Evolutionary conservation across 2,797 vertebrate species (phyloP).

Genomic region (Schizopygopsis pylzovi): DNA sequence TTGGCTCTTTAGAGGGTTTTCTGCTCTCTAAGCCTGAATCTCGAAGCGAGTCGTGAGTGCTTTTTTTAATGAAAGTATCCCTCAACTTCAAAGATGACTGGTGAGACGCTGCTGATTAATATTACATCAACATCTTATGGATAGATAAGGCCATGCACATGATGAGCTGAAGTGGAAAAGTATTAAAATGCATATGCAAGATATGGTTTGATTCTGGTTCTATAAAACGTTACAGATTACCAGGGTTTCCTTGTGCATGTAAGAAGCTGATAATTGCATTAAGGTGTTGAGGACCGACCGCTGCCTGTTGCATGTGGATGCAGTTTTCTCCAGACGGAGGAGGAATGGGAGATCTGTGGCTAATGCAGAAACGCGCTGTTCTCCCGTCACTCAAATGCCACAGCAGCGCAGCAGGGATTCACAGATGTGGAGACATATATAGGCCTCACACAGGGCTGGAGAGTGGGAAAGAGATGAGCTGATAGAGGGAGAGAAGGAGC

Average conservation of each 20-base stretch:
- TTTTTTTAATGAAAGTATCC: slow-evolving; percentile 11
- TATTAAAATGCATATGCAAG: neutral
- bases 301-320: slow-evolving; percentile 8
- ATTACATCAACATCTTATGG: neutral
- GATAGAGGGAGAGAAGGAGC: neutral
- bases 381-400: slow-evolving; percentile 37
- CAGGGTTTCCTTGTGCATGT: neutral
- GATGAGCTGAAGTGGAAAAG: neutral
- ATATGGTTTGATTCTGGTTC: neutral
- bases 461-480: slow-evolving; percentile 22
- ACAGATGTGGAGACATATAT: slow-evolving; percentile 14
- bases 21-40: slow-evolving; percentile 1
- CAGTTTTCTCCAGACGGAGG: neutral
- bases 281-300: slow-evolving; percentile 3
- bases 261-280: neutral
- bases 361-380: slow-evolving; percentile 31
- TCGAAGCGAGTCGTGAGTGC: neutral
- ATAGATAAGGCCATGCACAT: neutral
- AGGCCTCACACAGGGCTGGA: slow-evolving; percentile 17
- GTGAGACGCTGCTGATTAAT: slow-evolving; percentile 27
- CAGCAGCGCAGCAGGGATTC: neutral
- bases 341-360: slow-evolving; percentile 7
- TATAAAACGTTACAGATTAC: neutral
- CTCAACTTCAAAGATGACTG: slow-evolving; percentile 21
- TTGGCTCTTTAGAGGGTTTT: neutral